Evolutionary conservation across 2,797 vertebrate species (phyloP).

Genomic region (Rhinophrynus dorsalis): DNA sequence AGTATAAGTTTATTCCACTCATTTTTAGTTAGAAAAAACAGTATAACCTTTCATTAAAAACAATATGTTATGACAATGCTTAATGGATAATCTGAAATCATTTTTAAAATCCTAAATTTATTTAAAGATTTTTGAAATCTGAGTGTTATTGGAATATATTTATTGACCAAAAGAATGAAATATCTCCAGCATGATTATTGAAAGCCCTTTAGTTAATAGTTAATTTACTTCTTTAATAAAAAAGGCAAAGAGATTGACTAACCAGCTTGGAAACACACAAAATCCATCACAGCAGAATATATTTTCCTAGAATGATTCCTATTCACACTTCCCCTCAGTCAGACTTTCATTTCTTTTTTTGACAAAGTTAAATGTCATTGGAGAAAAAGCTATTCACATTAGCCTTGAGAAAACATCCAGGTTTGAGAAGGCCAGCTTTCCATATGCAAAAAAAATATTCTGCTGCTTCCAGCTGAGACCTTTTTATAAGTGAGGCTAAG

Average conservation of each 20-base stretch:
- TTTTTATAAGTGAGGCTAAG: slow-evolving; percentile 54
- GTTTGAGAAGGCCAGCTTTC: slow-evolving; percentile 46
- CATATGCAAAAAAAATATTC: slow-evolving; percentile 53
- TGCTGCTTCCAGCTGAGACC: slow-evolving; percentile 54
- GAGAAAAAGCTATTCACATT: slow-evolving; percentile 63
- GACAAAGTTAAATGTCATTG: slow-evolving; percentile 65
- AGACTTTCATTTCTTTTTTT: slow-evolving; percentile 55
- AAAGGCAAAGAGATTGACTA: slow-evolving; percentile 52
- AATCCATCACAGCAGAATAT: slow-evolving; percentile 49
- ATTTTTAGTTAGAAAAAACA: slow-evolving; percentile 51
- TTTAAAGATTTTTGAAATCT: slow-evolving; percentile 52
- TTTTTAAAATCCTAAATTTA: slow-evolving; percentile 63
- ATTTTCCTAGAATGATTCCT: slow-evolving; percentile 55
- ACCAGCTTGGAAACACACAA: slow-evolving; percentile 42
- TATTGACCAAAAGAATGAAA: slow-evolving; percentile 58
- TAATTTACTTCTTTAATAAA: slow-evolving; percentile 46
- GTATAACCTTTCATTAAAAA: slow-evolving; percentile 64
- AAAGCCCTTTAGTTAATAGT: slow-evolving; percentile 40
- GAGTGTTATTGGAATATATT: slow-evolving; percentile 63
- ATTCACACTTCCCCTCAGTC: slow-evolving; percentile 51
- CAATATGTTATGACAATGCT: slow-evolving; percentile 54
- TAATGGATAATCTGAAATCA: slow-evolving; percentile 60
- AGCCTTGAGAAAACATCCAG: slow-evolving; percentile 66
- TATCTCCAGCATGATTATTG: slow-evolving; percentile 43
- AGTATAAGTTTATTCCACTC: slow-evolving; percentile 50